Evolutionary conservation across 2,888 invertebrate species (phyloP).

Genomic region (Ferrisia virgata): DNA sequence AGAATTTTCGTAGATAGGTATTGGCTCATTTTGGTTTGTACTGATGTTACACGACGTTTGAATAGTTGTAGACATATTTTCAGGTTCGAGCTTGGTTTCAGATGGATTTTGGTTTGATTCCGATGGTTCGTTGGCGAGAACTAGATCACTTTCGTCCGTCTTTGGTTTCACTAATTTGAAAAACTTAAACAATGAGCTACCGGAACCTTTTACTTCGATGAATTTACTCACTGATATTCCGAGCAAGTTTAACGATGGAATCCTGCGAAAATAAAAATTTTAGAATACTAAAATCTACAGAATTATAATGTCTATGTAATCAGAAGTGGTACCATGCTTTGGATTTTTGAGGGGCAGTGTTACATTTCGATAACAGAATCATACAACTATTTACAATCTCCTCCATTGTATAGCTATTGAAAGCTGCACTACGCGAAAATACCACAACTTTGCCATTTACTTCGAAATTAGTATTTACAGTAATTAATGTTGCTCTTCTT

Average conservation of each 20-base stretch:
- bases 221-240: constrained; percentile 80
- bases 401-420: constrained; percentile 39
- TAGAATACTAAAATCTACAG: neutral
- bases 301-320: neutral
- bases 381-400: constrained; percentile 42
- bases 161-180: constrained; percentile 53
- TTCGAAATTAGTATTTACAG: constrained; percentile 55
- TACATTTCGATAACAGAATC: constrained; percentile 34
- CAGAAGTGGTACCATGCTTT: neutral
- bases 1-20: neutral
- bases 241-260: constrained; percentile 65
- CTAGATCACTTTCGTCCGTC: neutral
- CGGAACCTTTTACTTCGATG: constrained; percentile 53
- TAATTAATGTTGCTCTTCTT: constrained; percentile 74
- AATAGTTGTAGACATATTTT: neutral
- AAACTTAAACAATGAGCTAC: constrained; percentile 56
- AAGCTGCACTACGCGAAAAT: constrained; percentile 30
- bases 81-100: neutral
- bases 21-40: neutral
- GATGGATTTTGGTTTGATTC: neutral
- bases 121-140: neutral
- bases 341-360: constrained; percentile 45
- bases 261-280: constrained; percentile 51
- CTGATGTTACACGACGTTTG: neutral
- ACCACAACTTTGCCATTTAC: constrained; percentile 26